Conservation (phyloP, 2,113 vertebrate species). For the Cottus gobio region DNA sequence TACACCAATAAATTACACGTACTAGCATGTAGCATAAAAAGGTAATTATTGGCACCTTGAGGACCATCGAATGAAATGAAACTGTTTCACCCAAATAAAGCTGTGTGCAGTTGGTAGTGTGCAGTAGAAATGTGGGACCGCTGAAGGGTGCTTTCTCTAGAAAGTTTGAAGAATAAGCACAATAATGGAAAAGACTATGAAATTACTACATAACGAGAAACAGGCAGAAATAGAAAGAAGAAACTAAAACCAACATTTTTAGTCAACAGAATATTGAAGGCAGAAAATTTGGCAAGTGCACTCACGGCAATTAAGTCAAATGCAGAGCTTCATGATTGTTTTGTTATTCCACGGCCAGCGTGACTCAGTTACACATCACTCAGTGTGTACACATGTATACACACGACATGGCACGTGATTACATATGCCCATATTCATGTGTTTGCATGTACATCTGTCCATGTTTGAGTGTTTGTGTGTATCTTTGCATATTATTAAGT, state of each 20-base stretch:
- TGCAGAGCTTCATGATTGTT: neutral
- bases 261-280: neutral
- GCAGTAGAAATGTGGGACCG: neutral
- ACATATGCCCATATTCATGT: neutral
- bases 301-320: neutral
- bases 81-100: slow-evolving; percentile 38
- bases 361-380: neutral
- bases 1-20: slow-evolving; percentile 57
- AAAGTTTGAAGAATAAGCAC: slow-evolving; percentile 2
- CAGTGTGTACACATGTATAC: neutral
- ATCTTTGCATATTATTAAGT: slow-evolving; percentile 46
- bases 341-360: neutral
- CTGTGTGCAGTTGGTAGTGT: slow-evolving; percentile 33
- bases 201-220: neutral
- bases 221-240: neutral
- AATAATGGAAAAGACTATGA: neutral
- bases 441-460: neutral
- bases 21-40: slow-evolving; percentile 46
- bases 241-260: neutral
- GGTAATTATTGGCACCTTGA: slow-evolving; percentile 41
- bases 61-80: slow-evolving; percentile 47
- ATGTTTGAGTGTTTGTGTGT: neutral
- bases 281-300: slow-evolving; percentile 12
- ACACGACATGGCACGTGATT: neutral
- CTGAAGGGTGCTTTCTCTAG: slow-evolving; percentile 6